phyloP scores from a whole-genome alignment of 2,113 vertebrate genomes.

The Callopanchax toddi region DNA sequence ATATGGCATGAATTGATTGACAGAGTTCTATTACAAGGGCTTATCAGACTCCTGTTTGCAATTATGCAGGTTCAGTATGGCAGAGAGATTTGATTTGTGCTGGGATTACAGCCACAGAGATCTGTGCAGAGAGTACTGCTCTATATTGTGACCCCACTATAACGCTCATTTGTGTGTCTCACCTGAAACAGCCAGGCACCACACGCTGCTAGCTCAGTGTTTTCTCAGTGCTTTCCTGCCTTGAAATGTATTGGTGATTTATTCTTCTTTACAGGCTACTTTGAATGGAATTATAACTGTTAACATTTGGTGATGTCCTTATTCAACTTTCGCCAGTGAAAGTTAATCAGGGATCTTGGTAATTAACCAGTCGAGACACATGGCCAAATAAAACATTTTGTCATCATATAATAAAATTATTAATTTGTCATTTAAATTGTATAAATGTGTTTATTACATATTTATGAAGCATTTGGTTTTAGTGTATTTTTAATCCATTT shows the following conservation, averaged over 20 bases:
- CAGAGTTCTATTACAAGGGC: slow-evolving; percentile 89
- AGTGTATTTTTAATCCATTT: too few relatives aligned
- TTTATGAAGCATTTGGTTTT: too few relatives aligned
- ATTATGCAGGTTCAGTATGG: slow-evolving; percentile 87
- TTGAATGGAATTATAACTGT: slow-evolving; percentile 31
- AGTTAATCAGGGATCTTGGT: too few relatives aligned
- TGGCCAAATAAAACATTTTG: too few relatives aligned
- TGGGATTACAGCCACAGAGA: slow-evolving; percentile 71
- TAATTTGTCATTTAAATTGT: too few relatives aligned
- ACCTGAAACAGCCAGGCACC: slow-evolving; percentile 18
- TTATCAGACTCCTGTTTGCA: slow-evolving; percentile 81
- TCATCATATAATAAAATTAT: too few relatives aligned
- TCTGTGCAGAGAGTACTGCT: slow-evolving; percentile 48
- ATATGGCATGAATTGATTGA: slow-evolving; percentile 85
- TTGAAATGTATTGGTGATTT: not conserved
- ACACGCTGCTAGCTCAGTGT: slow-evolving; percentile 12
- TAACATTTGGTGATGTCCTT: slow-evolving; percentile 22
- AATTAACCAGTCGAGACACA: too few relatives aligned
- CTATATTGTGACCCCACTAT: slow-evolving; percentile 48
- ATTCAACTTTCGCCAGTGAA: too few relatives aligned
- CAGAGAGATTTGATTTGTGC: slow-evolving; percentile 79
- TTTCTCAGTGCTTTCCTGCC: slow-evolving; percentile 7
- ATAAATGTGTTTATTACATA: too few relatives aligned
- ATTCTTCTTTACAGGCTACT: slow-evolving; percentile 1
- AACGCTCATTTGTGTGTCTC: slow-evolving; percentile 58